Base-by-base conservation (phyloP, 2,888 invertebrate genomes). In the Scaptomyza cyrtandrae region DNA sequence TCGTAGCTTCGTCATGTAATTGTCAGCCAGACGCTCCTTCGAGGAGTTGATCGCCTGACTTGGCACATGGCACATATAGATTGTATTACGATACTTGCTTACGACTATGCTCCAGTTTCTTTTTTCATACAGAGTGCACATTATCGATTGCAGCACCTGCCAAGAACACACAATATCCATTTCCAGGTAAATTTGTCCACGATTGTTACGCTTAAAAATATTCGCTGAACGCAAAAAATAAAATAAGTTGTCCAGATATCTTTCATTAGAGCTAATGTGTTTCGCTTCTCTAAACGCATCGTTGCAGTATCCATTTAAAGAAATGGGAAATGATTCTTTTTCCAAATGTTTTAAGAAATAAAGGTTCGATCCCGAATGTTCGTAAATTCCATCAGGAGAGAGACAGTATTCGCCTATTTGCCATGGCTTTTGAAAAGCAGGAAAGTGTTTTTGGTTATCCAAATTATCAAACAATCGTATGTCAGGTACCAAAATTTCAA, bases 61-160 rank as follows among this genome's bases (percentile, higher is more conserved):
- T 3, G 31, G 43, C 3, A 74, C 31, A 0, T 55, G 58, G 9
- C 65, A 66, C 16, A 84, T 70, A 37, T 83, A 84, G 1, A 75
- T 68, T 6, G 80, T 86, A 43, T 83, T 75, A 0, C 71, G 65
- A 45, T 55, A 84, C 9, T 63, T 83, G 37, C 72, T 60, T 0
- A 55, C 67, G 1, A 58, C 69, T 31, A 84, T 14, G 1, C 54
- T 61, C 86, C 86, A 84, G 16, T 72, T 64, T 48, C 56, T 6
- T 29, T 3, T 16, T 4, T 88, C 70, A 35, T 75, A 83, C 0
- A 83, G 83, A 0, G 86, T 33, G 6, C 65, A 53, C 83, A 88
- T 78, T 1, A 84, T 39, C 9, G 77, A 7, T 39, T 65, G 68
- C 33, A 84, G 29, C 3, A 75, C 57, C 9, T 80, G 64, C 1